Base-by-base conservation (phyloP, 2,888 invertebrate genomes). In the Drosophila fungiperda region DNA sequence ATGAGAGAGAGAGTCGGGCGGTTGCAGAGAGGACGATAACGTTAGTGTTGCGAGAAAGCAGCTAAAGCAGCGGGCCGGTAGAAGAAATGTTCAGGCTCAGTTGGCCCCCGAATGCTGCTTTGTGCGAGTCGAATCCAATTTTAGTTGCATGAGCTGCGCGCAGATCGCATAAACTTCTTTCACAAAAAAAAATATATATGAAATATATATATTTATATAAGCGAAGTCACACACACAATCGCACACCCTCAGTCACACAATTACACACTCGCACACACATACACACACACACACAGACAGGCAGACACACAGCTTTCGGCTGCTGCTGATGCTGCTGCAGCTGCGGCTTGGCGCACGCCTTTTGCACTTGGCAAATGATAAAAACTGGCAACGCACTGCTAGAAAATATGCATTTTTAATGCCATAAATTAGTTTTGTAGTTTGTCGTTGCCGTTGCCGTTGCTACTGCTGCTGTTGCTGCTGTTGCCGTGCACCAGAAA, bases 391-490 rank as follows among this genome's bases (percentile, higher is more conserved):
- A 78, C 77, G 80, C 82, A 82, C 89, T 89, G 87, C 89, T 89
- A 89, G 87, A 90, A 90, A 90, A 89, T 89, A 87, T 91, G 78
- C 89, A 91, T 91, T 89, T 88, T 89, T 87, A 86, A 86, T 88
- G 88, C 83, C 83, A 82, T 89, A 87, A 84, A 89, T 87, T 85
- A 89, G 88, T 87, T 90, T 87, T 82, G 77, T 80, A 81, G 74
- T 88, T 83, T 83, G 78, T 78, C 62, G 70, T 68, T 61, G 36
- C 49, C 23, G 58, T 55, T 49, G 61, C 50, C 50, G 53, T 52
- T 55, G 60, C 23, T 23, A 23, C 23, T 23, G 23, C 23, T 23
- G 23, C 23, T 23, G 23, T 1, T 23, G 23, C 23, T 50, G 38
- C 38, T 15, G 45, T 54, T 58, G 36, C 74, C 66, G 68, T 72